Evolutionary conservation across 2,797 vertebrate genomes (phyloP).

Genomic region (Gymnothorax javanicus): DNA sequence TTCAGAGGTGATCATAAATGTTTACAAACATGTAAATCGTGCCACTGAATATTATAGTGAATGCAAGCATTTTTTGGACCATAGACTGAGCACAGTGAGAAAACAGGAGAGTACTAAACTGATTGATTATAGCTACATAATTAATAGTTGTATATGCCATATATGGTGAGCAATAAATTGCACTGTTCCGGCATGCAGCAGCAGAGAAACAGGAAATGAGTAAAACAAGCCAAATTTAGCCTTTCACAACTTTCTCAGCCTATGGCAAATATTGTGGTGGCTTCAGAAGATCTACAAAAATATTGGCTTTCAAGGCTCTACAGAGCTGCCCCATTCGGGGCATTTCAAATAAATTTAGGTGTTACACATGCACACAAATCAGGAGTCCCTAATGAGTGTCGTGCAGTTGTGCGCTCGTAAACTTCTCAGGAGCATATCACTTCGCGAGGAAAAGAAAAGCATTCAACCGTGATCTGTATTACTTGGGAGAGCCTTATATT

Average conservation of each 20-base stretch:
- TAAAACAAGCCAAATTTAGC: not conserved
- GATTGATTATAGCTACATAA: not conserved
- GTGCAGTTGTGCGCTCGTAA: too few species aligned
- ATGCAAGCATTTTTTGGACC: not conserved
- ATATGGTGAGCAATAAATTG: not conserved
- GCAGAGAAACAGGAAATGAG: not conserved
- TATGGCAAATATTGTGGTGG: not conserved
- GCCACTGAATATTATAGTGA: not conserved
- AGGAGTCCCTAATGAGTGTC: too few species aligned
- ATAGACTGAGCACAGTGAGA: not conserved
- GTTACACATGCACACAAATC: too few species aligned
- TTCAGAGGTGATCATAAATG: not conserved
- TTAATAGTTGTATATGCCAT: not conserved
- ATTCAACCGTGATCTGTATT: too few species aligned
- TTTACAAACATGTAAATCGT: not conserved
- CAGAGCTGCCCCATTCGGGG: too few species aligned
- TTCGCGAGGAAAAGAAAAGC: too few species aligned
- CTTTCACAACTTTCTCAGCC: not conserved
- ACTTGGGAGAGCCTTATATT: not conserved
- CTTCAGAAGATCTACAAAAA: not conserved
- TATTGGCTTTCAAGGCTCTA: not conserved
- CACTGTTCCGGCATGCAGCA: not conserved
- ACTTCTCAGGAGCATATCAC: too few species aligned
- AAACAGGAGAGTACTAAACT: not conserved
- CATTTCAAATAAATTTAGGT: too few species aligned